These are phyloP conservation scores for Decapterus maruadsi DNA, from an alignment of 2,797 vertebrate genomes.

Conservation along the genomic window DNA sequence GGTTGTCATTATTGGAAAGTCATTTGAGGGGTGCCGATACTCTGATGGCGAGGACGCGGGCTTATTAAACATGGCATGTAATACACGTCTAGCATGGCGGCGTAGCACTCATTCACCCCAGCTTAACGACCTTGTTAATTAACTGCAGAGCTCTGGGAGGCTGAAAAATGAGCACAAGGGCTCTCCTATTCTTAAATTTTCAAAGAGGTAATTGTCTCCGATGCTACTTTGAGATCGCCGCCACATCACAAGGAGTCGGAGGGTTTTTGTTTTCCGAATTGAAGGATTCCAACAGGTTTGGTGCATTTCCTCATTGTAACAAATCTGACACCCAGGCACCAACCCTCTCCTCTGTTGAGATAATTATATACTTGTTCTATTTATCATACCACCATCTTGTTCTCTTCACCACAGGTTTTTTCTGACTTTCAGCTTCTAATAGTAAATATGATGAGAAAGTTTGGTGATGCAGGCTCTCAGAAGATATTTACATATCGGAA, in stretches of 20 bases:
- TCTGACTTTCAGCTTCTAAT: background rate
- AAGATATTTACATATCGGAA: background rate
- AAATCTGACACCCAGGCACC: background rate
- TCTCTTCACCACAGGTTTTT: background rate
- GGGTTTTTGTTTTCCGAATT: slow-evolving; percentile 16
- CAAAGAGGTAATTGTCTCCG: slow-evolving; percentile 45
- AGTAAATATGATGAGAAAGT: background rate
- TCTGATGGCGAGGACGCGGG: slow-evolving; percentile 49
- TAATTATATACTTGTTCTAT: background rate
- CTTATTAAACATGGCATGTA: slow-evolving; percentile 74
- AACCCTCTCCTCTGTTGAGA: background rate
- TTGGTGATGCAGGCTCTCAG: background rate
- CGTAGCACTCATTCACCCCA: slow-evolving; percentile 42
- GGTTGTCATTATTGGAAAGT: slow-evolving; percentile 78
- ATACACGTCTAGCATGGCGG: slow-evolving; percentile 59
- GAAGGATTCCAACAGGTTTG: background rate
- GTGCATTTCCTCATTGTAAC: background rate
- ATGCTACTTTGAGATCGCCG: slow-evolving; percentile 31
- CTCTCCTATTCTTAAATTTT: slow-evolving; percentile 61
- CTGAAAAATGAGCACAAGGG: slow-evolving; percentile 63
- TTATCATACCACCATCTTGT: background rate
- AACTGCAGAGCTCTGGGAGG: slow-evolving; percentile 55
- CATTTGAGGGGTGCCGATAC: slow-evolving; percentile 75
- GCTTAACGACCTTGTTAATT: slow-evolving; percentile 73
- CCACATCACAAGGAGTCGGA: slow-evolving; percentile 10